Evolutionary conservation across 2,888 invertebrate genomes (phyloP), one percentile per base, ranked within the genome.

Genomic region (Rhaphigaster nebulosa): DNA sequence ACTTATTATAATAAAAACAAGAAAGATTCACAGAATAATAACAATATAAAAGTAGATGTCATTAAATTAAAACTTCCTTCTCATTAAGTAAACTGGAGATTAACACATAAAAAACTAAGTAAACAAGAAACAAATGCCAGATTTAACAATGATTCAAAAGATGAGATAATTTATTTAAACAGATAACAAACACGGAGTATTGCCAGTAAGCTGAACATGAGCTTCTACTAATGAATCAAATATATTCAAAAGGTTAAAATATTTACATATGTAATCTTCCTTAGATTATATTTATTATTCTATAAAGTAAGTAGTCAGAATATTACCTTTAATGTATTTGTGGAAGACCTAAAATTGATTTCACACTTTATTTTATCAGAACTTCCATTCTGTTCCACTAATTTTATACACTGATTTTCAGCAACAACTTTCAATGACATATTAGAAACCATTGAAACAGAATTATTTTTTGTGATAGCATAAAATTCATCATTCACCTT

Each of bases 241-340:
- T 29, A 70, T 3, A 8, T 29, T 29, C 4, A 70, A 34, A 70
- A 70, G 29, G 20, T 29, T 15, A 65, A 18, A 29, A 15, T 34
- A 70, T 34, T 34, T 70, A 20, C 18, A 70, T 38, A 0, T 34
- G 20, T 70, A 34, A 26, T 29, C 0, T 34, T 34, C 34, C 34
- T 34, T 3, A 20, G 34, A 34, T 70, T 70, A 38, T 38, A 34
- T 38, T 34, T 18, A 20, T 70, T 34, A 70, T 20, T 70, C 20
- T 65, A n/a, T 65, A 15, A 26, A 29, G 13, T 29, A 70, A 70
- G 70, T 20, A 70, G 20, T 70, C 34, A 70, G 70, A 70, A 34
- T 34, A 70, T 70, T 93, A 94, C 94, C 93, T 94, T 94, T 54
- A 94, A 92, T 41, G 94, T 94, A 92, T 94, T 94, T 54, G 93